Conservation (phyloP, 2,113 vertebrate genomes). For the Pluvianellus socialis region DNA sequence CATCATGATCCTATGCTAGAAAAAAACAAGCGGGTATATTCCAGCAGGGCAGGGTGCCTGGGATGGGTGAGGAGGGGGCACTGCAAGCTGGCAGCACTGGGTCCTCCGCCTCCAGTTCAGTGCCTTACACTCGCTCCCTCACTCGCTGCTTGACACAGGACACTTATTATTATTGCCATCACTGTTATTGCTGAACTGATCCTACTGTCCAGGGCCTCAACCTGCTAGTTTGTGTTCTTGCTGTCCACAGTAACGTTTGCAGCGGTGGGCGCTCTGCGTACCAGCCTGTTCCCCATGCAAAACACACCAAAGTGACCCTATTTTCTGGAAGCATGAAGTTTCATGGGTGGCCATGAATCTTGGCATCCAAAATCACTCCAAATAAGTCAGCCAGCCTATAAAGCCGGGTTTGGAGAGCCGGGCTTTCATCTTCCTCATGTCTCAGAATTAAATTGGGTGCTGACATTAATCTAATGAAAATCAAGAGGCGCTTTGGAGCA, state of each 20-base stretch:
- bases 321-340: background rate
- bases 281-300: background rate
- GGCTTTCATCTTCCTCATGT: background rate
- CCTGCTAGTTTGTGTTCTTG: background rate
- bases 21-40: background rate
- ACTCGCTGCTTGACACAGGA: background rate
- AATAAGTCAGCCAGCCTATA: background rate
- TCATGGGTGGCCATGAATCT: background rate
- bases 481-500: background rate
- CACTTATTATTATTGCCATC: background rate
- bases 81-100: background rate
- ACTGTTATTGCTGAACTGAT: background rate
- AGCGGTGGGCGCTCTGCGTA: background rate
- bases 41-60: background rate
- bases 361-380: too few relatives aligned
- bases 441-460: background rate
- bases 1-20: background rate
- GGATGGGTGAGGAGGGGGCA: background rate
- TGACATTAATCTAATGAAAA: background rate
- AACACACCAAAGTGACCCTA: background rate
- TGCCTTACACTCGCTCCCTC: background rate
- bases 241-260: background rate
- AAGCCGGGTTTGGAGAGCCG: background rate
- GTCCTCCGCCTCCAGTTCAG: background rate
- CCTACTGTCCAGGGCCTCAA: background rate